Evolutionary conservation across 2,113 vertebrate species (phyloP).

Genomic region (Carassius gibelio): DNA sequence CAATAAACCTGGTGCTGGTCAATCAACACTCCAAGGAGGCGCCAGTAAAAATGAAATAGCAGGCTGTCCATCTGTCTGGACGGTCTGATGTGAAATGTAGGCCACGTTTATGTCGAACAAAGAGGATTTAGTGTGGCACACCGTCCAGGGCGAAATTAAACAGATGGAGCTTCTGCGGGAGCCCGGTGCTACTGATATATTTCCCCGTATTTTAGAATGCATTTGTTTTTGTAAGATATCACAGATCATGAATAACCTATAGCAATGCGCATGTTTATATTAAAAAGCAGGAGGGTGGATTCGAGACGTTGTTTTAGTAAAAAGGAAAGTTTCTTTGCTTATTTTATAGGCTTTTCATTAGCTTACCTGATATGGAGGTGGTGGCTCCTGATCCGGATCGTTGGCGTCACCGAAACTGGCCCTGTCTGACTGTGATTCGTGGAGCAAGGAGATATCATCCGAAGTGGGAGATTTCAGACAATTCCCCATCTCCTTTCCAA

Average conservation of each 20-base stretch:
- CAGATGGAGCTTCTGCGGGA: constrained; percentile 27
- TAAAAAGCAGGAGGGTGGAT: neutral
- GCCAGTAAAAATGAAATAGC: neutral
- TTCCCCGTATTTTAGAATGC: neutral
- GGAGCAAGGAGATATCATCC: constrained; percentile 95
- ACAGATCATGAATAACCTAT: neutral
- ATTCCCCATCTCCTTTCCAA: constrained; percentile 87
- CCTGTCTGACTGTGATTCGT: constrained; percentile 94
- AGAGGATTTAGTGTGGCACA: constrained; percentile 31
- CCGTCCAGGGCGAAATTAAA: constrained; percentile 1
- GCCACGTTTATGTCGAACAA: constrained; percentile 49
- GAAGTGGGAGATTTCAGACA: constrained; percentile 95
- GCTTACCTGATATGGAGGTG: constrained; percentile 93
- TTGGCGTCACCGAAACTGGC: constrained; percentile 91
- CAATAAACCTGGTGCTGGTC: neutral
- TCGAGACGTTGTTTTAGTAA: neutral
- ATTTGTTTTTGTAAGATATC: neutral
- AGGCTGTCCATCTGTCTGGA: constrained; percentile 32
- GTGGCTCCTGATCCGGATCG: constrained; percentile 91
- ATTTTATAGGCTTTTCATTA: neutral
- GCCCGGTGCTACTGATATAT: neutral
- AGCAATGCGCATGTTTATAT: neutral
- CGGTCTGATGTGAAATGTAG: constrained; percentile 3
- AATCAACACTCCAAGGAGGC: neutral
- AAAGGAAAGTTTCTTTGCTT: constrained; percentile 6